Base-by-base conservation (phyloP, 2,113 vertebrate species). In the Barnardius zonarius region DNA sequence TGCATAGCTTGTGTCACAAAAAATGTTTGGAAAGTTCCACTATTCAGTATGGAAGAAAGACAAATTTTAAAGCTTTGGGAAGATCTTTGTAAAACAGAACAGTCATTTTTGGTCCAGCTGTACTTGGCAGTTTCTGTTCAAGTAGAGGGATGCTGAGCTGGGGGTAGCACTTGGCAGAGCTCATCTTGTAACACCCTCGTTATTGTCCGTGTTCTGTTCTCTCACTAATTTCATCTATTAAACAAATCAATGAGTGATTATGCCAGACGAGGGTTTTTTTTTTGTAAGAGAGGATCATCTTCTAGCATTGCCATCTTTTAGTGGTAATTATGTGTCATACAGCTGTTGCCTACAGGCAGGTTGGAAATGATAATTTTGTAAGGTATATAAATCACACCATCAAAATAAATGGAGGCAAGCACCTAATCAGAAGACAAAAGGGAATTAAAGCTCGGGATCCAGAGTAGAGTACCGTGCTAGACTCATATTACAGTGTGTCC, bases 161-260 rank as follows among this genome's bases (percentile, higher is more conserved):
- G 61, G 83, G 54, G 28, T 33, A 64, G 68, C 9, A 3, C 52
- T 74, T 95, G 92, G 93, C 93, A 92, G 24, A 78, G 35, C 90
- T 83, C 3, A 0, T 86, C 77, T 89, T 89, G 52, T 16, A 86
- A 69, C 77, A 86, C 66, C 57, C 79, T 84, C 49, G 1, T 87
- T 76, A 91, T 93, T 73, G 66, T 87, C 80, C 25, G 1, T 86
- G 81, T 82, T 95, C 96, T 92, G 83, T 80, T 95, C 88, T 76
- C 77, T 82, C 69, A 39, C 73, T 91, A 73, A 93, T 96, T 96
- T 83, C 63, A 83, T 92, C 81, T 89, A 93, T 92, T 93, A 96
- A 94, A 95, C 84, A 94, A 92, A 96, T 94, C 96, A 91, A 93
- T 84, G 91, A 89, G 44, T 80, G 77, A 81, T 91, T 83, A 72